A percentile compares a stretch with the other conserved stretches of the same genome.
phyloP scores from a whole-genome alignment of 2,113 vertebrate genomes.

The Hydrolagus affinis region DNA sequence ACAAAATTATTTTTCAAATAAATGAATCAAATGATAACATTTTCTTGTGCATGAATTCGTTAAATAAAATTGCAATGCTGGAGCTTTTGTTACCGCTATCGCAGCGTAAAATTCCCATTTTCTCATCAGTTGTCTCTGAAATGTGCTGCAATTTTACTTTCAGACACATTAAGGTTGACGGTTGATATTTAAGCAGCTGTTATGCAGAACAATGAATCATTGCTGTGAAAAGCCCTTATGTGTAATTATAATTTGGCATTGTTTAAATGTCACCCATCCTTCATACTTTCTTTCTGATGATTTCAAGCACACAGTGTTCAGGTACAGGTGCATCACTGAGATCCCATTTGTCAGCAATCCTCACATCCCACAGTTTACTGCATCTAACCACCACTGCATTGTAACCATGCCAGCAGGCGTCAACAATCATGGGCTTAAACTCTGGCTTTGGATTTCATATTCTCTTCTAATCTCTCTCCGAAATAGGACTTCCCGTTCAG shows the following conservation, averaged over 20 bases:
- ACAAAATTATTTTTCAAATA: not conserved
- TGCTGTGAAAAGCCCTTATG: conserved; percentile 34
- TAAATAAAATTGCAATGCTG: not conserved
- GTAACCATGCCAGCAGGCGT: too few relatives aligned
- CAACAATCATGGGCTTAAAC: not conserved
- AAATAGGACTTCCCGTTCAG: not conserved
- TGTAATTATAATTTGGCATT: conserved; percentile 44
- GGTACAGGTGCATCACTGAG: not conserved
- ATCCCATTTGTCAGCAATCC: not conserved
- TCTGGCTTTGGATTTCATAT: not conserved
- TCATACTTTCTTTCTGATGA: conserved; percentile 17
- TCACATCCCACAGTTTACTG: not conserved
- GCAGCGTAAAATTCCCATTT: not conserved
- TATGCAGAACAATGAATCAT: conserved; percentile 46
- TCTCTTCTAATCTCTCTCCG: not conserved
- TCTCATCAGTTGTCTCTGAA: not conserved
- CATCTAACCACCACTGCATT: not conserved
- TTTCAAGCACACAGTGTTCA: not conserved
- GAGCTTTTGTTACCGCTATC: not conserved
- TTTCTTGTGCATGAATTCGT: too few relatives aligned
- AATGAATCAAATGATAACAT: not conserved
- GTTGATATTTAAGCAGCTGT: conserved; percentile 41
- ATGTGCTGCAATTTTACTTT: not conserved
- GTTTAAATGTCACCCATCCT: conserved; percentile 36
- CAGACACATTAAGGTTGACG: conserved; percentile 23